phyloP scores from a whole-genome alignment of 2,797 vertebrate genomes.

The Acomys russatus region DNA sequence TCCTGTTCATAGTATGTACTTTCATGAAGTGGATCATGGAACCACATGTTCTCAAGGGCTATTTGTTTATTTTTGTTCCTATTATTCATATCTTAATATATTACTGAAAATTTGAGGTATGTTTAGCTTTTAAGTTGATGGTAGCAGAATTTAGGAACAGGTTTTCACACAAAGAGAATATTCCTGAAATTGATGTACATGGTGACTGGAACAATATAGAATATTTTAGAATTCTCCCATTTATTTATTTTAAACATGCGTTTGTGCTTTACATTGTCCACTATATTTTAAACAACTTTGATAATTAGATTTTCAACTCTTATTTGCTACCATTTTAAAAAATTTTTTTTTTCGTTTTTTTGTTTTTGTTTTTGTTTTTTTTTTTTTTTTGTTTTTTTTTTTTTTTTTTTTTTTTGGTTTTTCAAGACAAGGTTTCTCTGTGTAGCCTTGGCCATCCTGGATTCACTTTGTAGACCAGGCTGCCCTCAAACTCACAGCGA shows the following conservation, averaged over 20 bases:
- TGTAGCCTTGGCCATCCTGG: too few species aligned
- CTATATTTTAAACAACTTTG: constrained; percentile 39
- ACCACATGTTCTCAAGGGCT: not conserved
- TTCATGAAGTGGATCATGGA: not conserved
- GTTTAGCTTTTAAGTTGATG: constrained; percentile 48
- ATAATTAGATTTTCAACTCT: not conserved
- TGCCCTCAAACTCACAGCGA: too few species aligned
- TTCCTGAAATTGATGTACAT: not conserved
- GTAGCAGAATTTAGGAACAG: constrained; percentile 40
- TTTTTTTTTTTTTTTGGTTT: too few species aligned
- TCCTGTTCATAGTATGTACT: not conserved
- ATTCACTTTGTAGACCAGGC: too few species aligned
- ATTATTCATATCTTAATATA: constrained; percentile 40
- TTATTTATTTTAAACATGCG: not conserved
- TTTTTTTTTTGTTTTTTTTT: too few species aligned
- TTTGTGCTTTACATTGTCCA: not conserved
- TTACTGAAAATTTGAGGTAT: constrained; percentile 49
- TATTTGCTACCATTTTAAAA: not conserved
- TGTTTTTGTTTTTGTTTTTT: too few species aligned
- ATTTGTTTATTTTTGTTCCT: constrained; percentile 52
- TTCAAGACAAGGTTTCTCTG: too few species aligned
- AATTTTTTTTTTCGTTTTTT: too few species aligned
- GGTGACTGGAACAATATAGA: not conserved
- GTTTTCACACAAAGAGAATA: not conserved
- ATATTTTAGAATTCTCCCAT: not conserved